A percentile compares a stretch with the other conserved stretches of the same genome.
phyloP scores from a whole-genome alignment of 2,797 vertebrate species.

The Sebastes jordani region DNA sequence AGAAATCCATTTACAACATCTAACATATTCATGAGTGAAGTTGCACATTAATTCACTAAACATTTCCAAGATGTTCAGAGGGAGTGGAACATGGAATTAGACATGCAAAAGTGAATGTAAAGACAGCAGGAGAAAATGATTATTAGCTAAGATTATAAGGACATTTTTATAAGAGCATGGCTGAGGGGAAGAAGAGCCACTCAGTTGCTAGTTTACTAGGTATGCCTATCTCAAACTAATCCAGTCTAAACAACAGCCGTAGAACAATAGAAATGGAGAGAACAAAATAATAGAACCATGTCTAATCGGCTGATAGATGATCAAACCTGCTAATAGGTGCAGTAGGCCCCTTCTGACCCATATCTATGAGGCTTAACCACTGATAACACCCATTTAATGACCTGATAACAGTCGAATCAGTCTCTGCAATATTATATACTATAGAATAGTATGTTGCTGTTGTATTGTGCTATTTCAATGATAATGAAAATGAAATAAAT shows the following conservation, averaged over 20 bases:
- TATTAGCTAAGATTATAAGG: not conserved
- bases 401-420: no score
- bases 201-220: not conserved
- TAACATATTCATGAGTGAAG: not conserved
- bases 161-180: not conserved
- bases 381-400: no score
- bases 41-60: not conserved
- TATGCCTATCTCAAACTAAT: not conserved
- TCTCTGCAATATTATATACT: not conserved
- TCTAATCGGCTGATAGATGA: no score
- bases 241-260: not conserved
- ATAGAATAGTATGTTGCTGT: not conserved
- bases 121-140: not conserved
- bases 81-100: not conserved
- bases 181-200: not conserved
- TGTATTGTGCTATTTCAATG: not conserved
- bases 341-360: no score
- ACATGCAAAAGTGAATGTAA: not conserved
- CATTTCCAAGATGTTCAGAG: not conserved
- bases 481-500: not conserved
- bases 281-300: not conserved
- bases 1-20: constrained; percentile 14
- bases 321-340: no score
- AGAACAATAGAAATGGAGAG: not conserved
- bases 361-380: rapidly evolving